Conservation (phyloP, 2,888 invertebrate species). For the Conistra vaccinii region DNA sequence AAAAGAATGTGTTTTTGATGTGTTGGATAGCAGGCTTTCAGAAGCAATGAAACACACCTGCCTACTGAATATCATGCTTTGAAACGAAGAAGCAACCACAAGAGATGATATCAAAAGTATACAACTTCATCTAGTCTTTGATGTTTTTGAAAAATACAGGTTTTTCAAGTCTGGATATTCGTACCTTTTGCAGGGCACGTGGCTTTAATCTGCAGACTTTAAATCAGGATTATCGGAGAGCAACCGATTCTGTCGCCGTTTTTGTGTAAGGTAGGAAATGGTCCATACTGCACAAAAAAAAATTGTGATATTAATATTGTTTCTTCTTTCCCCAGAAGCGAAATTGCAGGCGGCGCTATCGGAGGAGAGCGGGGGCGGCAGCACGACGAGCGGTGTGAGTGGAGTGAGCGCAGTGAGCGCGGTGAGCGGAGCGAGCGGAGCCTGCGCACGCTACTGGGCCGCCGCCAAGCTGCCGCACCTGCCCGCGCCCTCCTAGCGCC, state of each 20-base stretch:
- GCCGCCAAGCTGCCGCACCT: conserved; percentile 89
- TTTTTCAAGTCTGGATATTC: conserved; percentile 32
- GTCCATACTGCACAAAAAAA: background rate
- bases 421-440: conserved; percentile 65
- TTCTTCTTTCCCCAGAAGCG: conserved; percentile 79
- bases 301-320: conserved; percentile 11
- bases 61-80: background rate
- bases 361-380: conserved; percentile 83
- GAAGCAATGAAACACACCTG: background rate
- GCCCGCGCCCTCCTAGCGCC: conserved; percentile 90
- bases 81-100: background rate
- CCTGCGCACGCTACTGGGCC: conserved; percentile 80
- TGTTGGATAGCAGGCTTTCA: background rate
- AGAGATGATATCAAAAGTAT: too few relatives aligned
- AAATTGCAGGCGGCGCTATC: conserved; percentile 88
- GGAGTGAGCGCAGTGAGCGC: conserved; percentile 70
- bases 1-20: background rate
- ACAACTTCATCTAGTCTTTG: background rate
- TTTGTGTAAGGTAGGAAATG: conserved; percentile 33
- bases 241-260: conserved; percentile 20
- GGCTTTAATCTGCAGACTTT: conserved; percentile 23
- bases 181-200: conserved; percentile 38
- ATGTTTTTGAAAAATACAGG: background rate
- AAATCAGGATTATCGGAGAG: conserved; percentile 24
- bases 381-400: conserved; percentile 69